A percentile compares a stretch with the other conserved stretches of the same genome.
phyloP scores from a whole-genome alignment of 1,140 invertebrate genomes.

The Harpegnathos saltator region DNA sequence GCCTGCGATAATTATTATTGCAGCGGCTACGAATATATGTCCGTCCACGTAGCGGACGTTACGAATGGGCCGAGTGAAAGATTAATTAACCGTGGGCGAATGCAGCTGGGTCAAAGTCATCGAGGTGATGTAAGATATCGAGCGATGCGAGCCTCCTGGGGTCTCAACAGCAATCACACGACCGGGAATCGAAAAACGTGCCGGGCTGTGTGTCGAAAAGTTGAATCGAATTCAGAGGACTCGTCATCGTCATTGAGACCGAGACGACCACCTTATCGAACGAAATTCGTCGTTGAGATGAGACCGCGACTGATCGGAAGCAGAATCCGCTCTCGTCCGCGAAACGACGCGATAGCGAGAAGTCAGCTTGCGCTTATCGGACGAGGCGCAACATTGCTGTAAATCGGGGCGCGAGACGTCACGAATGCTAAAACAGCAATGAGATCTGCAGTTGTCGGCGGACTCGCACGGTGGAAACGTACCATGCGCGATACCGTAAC shows the following conservation, averaged over 20 bases:
- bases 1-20: constrained; percentile 75
- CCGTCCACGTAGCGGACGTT: constrained; percentile 45
- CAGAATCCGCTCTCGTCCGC: constrained; percentile 4
- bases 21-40: constrained; percentile 55
- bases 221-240: too few relatives aligned
- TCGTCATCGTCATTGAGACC: too few relatives aligned
- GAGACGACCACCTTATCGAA: too few relatives aligned
- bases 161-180: not conserved
- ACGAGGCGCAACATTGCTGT: not conserved
- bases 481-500: constrained; percentile 6
- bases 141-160: not conserved
- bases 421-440: constrained; percentile 36
- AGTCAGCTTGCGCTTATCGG: too few relatives aligned
- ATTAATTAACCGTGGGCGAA: constrained; percentile 69
- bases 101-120: constrained; percentile 61
- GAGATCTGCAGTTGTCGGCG: constrained; percentile 20
- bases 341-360: too few relatives aligned
- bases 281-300: not conserved
- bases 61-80: constrained; percentile 53
- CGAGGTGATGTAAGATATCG: constrained; percentile 30
- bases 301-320: constrained; percentile 14
- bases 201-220: too few relatives aligned
- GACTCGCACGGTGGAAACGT: constrained; percentile 21
- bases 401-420: constrained; percentile 31
- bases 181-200: constrained; percentile 14